Conservation (phyloP, 2,113 vertebrate genomes). For the Sakesphorus luctuosus region DNA sequence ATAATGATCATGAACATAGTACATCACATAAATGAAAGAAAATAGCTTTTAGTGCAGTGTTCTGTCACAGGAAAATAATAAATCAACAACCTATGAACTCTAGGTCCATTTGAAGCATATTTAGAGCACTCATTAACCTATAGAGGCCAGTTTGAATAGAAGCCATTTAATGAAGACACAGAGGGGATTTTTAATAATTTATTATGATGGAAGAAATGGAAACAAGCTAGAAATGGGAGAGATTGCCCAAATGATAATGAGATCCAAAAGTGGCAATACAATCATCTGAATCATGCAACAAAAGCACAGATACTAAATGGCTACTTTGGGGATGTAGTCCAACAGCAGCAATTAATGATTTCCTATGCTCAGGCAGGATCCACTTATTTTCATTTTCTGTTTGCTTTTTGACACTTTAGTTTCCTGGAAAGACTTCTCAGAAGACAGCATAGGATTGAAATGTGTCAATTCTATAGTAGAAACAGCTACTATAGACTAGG, state of each 20-base stretch:
- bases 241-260: conserved; percentile 6
- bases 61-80: conserved; percentile 67
- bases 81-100: conserved; percentile 66
- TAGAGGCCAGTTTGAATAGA: conserved; percentile 44
- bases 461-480: not conserved
- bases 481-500: not conserved
- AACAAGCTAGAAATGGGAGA: conserved; percentile 42
- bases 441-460: not conserved
- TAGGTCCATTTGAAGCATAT: conserved; percentile 50
- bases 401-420: not conserved
- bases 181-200: conserved; percentile 55
- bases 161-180: conserved; percentile 59
- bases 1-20: conserved; percentile 31
- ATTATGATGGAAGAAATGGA: conserved; percentile 36
- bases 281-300: not conserved
- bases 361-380: not conserved
- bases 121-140: conserved; percentile 64
- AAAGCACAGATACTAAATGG: not conserved
- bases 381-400: not conserved
- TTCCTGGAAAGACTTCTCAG: not conserved
- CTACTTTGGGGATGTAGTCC: not conserved
- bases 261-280: not conserved
- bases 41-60: conserved; percentile 59
- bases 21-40: conserved; percentile 55
- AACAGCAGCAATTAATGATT: not conserved